Evolutionary conservation across 2,113 vertebrate genomes (phyloP), one percentile per base, ranked within the genome.

Genomic region (Puntigrus tetrazona): DNA sequence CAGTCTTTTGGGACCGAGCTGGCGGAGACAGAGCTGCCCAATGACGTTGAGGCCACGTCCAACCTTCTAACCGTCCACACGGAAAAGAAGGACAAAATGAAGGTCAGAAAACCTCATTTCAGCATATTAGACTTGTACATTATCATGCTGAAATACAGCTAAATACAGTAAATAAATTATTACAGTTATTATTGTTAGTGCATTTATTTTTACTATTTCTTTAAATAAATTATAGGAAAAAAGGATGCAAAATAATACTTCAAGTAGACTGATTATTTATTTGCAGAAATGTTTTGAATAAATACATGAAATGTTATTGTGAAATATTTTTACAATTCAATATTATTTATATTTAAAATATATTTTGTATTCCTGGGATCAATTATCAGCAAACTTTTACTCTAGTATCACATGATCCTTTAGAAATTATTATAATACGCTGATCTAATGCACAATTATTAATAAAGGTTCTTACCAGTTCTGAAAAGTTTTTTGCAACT

Each of bases 11-110:
- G 98, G 88, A 96, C 95, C 0, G 97, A 98, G 88, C 93, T 99
- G 89, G 98, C 98, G 8, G 98, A 99, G 89, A 98, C 97, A 0
- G 97, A 99, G 65, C 94, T 99, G 83, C 98, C 98, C 73, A 97
- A 97, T 22, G 97, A 98, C 47, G 95, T 95, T 27, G 94, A 95
- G 45, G 95, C 96, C n/a, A 99, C 97, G 0, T 94, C 88, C 86
- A 78, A 89, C 34, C 96, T 99, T 87, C 95, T 99, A 86, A 92
- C 91, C 36, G 85, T 90, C 0, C 98, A 99, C 92, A 95, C 93
- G 0, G 94, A 92, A 88, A 98, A 97, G 92, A 97, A 95, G 87
- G 93, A 94, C 77, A 94, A 93, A 87, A 98, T 96, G 92, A 99
- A 99, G 97, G 98, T 98, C 86, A 6, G 69, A 1, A 70, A 82